These are phyloP conservation scores for Coccyzus lansbergi DNA, from an alignment of 2,797 vertebrate species.

Conservation along the genomic window DNA sequence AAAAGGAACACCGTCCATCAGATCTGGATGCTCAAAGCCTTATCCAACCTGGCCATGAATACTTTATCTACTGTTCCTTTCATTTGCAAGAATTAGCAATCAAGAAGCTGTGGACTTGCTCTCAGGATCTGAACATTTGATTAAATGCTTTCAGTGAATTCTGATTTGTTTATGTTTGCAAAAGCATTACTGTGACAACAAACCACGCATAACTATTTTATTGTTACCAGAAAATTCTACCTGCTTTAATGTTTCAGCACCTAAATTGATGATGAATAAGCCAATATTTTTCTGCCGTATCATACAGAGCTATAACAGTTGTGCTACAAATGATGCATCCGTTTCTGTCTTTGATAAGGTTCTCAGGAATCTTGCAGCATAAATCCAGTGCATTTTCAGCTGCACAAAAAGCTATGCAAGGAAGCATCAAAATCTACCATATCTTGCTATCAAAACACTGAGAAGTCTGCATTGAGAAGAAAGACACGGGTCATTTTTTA, in stretches of 20 bases:
- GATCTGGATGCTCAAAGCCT: no score
- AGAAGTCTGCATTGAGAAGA: neutral
- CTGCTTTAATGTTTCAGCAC: neutral
- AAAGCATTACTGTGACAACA: neutral
- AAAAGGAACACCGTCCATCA: no score
- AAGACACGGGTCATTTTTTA: neutral
- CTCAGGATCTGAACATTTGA: neutral
- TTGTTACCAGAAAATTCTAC: neutral
- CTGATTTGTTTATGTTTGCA: slow-evolving; percentile 29
- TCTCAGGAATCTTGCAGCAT: neutral
- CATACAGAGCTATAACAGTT: neutral
- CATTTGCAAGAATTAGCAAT: neutral
- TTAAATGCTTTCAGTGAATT: neutral
- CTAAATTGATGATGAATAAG: neutral
- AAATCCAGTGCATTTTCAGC: neutral
- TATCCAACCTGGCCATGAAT: no score
- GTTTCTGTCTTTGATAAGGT: neutral
- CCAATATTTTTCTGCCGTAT: neutral
- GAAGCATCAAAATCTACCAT: neutral
- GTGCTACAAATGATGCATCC: neutral
- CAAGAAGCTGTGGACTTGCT: neutral
- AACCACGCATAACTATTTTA: neutral
- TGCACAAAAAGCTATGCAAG: rapidly evolving
- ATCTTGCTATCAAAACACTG: neutral
- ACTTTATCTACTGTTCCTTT: neutral